phyloP scores from a whole-genome alignment of 1,140 invertebrate species.

The Brachystomella parvula region DNA sequence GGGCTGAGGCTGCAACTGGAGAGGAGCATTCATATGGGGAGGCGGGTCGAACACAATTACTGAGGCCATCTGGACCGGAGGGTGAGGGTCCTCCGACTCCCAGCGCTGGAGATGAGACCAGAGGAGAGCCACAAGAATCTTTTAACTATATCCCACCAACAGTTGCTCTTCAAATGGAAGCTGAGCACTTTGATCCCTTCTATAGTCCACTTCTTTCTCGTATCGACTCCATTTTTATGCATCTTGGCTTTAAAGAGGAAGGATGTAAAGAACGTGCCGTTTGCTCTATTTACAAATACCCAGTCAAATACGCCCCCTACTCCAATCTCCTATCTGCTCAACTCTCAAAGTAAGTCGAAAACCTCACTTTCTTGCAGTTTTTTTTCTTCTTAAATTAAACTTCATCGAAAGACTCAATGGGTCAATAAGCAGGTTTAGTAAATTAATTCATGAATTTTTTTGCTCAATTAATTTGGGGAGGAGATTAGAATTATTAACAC shows the following conservation, averaged over 20 bases:
- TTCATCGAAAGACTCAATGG: no score
- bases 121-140: constrained; percentile 9
- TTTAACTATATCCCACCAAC: constrained; percentile 70
- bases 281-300: constrained; percentile 74
- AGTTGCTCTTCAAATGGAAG: constrained; percentile 54
- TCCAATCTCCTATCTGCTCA: constrained; percentile 80
- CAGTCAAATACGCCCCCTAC: constrained; percentile 73
- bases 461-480: no score
- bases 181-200: constrained; percentile 78
- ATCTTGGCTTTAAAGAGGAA: constrained; percentile 61
- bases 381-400: no score
- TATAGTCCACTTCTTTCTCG: constrained; percentile 71
- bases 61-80: constrained; percentile 3
- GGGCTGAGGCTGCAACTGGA: background rate
- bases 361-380: background rate
- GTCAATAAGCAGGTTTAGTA: no score
- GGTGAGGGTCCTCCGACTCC: background rate
- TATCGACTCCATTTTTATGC: constrained; percentile 70
- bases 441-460: no score
- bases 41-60: background rate
- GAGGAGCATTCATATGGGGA: background rate
- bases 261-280: constrained; percentile 68
- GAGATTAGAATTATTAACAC: no score
- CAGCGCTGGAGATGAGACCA: constrained; percentile 5
- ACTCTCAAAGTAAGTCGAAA: constrained; percentile 63